Evolutionary conservation across 2,113 vertebrate genomes (phyloP), one percentile per base, ranked within the genome.

Genomic region (Lonchura striata): DNA sequence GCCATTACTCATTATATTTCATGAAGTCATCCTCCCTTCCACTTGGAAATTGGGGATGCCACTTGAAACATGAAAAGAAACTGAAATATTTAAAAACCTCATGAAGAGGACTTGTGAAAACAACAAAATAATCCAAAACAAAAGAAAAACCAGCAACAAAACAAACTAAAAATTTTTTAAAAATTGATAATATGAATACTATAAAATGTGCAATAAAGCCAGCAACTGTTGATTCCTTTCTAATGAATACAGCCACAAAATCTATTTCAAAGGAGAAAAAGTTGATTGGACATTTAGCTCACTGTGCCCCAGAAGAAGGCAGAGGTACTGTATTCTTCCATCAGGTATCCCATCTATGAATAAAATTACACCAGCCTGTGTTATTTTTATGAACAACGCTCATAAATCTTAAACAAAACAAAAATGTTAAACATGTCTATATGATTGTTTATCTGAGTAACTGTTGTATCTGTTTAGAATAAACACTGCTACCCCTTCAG

Each of bases 191-290:
- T 39, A 60, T 61, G 25, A 39, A 28, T 61, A 39, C 24, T 61
- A 61, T 88, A 68, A 90, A 92, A 94, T 94, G 96, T 96, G 98
- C 91, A 97, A 94, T 79, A 82, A 94, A 97, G 92, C 83, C 92
- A 74, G 82, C 92, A 93, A 95, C 7, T 71, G 19, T 74, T n/a
- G 47, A 31, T 86, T 75, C 52, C 31, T 90, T 94, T 90, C 86
- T 69, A 49, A 68, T 31, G 50, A 74, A 80, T 72, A 65, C 8
- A 92, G 84, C 23, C 71, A 79, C 12, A 83, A 68, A 80, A 37
- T 39, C 70, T 16, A 53, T 90, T 88, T 76, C 63, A 87, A 92
- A 69, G 44, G 61, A 91, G 88, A 95, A 94, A 82, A 87, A 70
- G 53, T 56, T 64, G n/a, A n/a, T n/a, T n/a, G 6, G 27, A 85